These are phyloP conservation scores for Ophraella communa DNA, from an alignment of 2,888 invertebrate genomes.

Conservation along the genomic window DNA sequence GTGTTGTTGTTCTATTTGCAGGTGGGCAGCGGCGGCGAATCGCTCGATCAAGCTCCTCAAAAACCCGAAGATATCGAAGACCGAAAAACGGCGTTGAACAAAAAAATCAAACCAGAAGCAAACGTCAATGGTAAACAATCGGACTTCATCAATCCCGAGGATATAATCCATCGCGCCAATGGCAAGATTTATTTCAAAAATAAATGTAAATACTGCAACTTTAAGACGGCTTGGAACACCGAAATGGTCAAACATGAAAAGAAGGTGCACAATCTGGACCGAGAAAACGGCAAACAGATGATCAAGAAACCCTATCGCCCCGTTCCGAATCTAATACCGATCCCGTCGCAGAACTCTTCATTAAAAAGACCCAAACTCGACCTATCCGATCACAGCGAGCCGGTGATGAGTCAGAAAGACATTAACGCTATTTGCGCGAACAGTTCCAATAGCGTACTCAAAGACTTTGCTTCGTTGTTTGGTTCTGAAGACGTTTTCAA, in stretches of 20 bases:
- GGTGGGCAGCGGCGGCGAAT: conserved; percentile 48
- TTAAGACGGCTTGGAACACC: conserved; percentile 65
- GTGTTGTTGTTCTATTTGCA: no score
- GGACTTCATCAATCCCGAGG: conserved; percentile 63
- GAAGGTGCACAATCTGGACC: conserved; percentile 59
- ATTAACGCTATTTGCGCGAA: conserved; percentile 61
- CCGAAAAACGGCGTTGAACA: conserved; percentile 39
- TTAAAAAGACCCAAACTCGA: conserved; percentile 28
- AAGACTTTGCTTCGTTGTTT: conserved; percentile 65
- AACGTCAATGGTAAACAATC: no score
- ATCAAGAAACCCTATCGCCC: conserved; percentile 65
- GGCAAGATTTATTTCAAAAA: conserved; percentile 60
- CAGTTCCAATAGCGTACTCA: conserved; percentile 61
- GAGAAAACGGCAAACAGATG: conserved; percentile 45
- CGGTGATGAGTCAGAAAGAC: conserved; percentile 59
- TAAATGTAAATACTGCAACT: conserved; percentile 65
- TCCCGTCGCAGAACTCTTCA: conserved; percentile 62
- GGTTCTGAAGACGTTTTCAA: conserved; percentile 57
- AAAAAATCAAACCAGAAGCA: conserved; percentile 37
- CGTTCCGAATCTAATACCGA: conserved; percentile 78
- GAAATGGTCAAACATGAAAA: conserved; percentile 65
- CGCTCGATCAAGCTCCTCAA: conserved; percentile 27
- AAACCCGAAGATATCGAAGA: conserved; percentile 34
- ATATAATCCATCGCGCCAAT: conserved; percentile 58
- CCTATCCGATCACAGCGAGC: conserved; percentile 46